phyloP scores from a whole-genome alignment of 2,797 vertebrate genomes.

The Enteromius treurensis region DNA sequence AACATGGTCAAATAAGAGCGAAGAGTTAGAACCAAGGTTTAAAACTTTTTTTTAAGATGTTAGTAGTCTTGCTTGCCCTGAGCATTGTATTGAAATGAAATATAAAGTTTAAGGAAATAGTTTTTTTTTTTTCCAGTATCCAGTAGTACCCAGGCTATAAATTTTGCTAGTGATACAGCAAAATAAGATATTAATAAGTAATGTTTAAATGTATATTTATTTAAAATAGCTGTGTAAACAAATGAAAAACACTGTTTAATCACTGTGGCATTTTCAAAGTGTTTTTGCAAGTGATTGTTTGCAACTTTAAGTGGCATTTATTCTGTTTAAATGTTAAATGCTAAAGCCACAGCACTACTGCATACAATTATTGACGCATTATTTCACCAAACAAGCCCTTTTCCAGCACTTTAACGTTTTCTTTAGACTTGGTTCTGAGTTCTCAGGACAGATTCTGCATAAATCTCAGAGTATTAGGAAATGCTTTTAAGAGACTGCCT shows the following conservation, averaged over 20 bases:
- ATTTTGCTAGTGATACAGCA: neutral
- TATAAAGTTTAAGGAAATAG: neutral
- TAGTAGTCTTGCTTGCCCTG: neutral
- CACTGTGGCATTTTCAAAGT: neutral
- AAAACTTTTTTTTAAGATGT: neutral
- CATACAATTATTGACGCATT: neutral
- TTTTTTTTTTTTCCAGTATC: too few species aligned
- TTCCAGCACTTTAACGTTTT: conserved; percentile 2
- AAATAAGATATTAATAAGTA: neutral
- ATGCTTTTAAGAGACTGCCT: conserved; percentile 42
- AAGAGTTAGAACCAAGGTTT: neutral
- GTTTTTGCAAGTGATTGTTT: neutral
- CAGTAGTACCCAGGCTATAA: neutral
- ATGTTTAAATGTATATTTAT: neutral
- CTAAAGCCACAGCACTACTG: neutral
- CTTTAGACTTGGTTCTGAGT: neutral
- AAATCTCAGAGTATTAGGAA: conserved; percentile 29
- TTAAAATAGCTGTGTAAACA: neutral
- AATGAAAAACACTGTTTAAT: neutral
- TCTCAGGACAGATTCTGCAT: conserved; percentile 7
- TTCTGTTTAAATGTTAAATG: neutral
- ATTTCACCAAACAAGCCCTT: neutral
- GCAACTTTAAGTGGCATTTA: neutral
- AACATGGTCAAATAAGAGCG: neutral
- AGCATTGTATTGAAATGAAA: neutral